Evolutionary conservation across 2,888 invertebrate genomes (phyloP).

Genomic region (Platerodrilus igneus): DNA sequence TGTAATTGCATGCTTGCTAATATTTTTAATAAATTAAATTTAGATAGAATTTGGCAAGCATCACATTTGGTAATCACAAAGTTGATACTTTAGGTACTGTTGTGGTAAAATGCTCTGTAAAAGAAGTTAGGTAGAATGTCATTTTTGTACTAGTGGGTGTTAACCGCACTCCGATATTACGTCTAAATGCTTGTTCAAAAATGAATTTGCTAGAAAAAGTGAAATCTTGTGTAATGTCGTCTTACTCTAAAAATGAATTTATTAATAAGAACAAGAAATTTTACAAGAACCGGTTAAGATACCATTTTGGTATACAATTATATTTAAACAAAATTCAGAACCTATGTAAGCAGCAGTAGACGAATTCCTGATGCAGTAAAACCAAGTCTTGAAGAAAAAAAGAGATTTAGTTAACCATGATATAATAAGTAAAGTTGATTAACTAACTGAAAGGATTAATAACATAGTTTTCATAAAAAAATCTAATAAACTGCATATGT

Average conservation of each 20-base stretch:
- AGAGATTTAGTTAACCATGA: conserved; percentile 9
- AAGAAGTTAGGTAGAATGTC: too few species aligned
- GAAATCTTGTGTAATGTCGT: conserved; percentile 2
- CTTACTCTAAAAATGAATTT: conserved; percentile 7
- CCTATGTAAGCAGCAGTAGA: conserved; percentile 8
- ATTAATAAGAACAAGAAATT: conserved; percentile 9
- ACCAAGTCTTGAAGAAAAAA: conserved; percentile 11
- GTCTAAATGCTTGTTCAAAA: conserved; percentile 10
- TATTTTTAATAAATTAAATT: too few species aligned
- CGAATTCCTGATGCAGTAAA: conserved; percentile 15
- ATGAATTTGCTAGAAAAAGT: conserved; percentile 10
- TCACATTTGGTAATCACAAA: too few species aligned
- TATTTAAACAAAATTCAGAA: conserved; percentile 13
- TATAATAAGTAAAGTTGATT: conserved; percentile 17
- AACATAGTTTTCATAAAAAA: conserved; percentile 33
- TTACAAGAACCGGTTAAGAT: conserved; percentile 15
- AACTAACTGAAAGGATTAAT: conserved; percentile 23
- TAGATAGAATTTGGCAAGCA: too few species aligned
- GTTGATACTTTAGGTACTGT: too few species aligned
- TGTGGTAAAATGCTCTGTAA: too few species aligned
- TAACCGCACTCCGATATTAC: conserved; percentile 8
- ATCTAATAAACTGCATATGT: conserved; percentile 29
- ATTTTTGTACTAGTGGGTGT: conserved; percentile 2
- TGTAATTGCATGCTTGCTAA: too few species aligned
- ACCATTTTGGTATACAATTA: conserved; percentile 10